phyloP scores from a whole-genome alignment of 2,797 vertebrate species.

The Oryzias sinensis region DNA sequence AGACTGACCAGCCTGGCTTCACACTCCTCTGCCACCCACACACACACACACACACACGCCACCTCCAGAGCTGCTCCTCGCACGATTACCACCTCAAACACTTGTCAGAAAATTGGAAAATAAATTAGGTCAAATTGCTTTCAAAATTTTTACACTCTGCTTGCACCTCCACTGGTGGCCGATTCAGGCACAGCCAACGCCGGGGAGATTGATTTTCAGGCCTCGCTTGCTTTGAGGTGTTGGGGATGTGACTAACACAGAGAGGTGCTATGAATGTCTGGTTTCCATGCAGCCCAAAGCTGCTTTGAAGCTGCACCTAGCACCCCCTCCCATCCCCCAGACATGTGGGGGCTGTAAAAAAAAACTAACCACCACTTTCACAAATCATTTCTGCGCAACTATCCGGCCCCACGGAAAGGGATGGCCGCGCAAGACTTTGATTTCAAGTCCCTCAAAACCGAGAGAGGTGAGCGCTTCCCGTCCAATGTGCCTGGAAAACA shows the following conservation, averaged over 20 bases:
- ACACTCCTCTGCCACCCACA: constrained; percentile 66
- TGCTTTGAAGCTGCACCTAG: constrained; percentile 72
- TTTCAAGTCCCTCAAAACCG: too few relatives aligned
- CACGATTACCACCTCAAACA: constrained; percentile 13
- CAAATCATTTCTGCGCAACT: constrained; percentile 49
- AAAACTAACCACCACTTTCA: constrained; percentile 53
- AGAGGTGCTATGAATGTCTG: constrained; percentile 65
- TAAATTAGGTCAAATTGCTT: constrained; percentile 25
- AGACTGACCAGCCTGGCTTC: constrained; percentile 67
- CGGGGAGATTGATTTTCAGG: constrained; percentile 49
- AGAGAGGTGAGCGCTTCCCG: constrained; percentile 23
- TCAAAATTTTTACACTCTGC: constrained; percentile 14
- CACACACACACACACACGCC: constrained; percentile 29
- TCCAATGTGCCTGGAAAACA: constrained; percentile 38
- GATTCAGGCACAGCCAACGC: constrained; percentile 31
- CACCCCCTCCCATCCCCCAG: constrained; percentile 42
- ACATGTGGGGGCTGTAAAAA: constrained; percentile 42
- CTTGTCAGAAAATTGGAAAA: constrained; percentile 24
- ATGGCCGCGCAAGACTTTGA: constrained; percentile 60
- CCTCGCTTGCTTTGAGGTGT: constrained; percentile 51
- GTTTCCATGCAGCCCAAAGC: constrained; percentile 73
- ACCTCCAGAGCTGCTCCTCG: constrained; percentile 23
- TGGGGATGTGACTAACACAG: constrained; percentile 55
- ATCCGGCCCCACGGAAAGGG: constrained; percentile 35
- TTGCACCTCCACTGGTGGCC: constrained; percentile 25